Evolutionary conservation across 2,797 vertebrate genomes (phyloP).

Genomic region (Pseudomugil gertrudae): DNA sequence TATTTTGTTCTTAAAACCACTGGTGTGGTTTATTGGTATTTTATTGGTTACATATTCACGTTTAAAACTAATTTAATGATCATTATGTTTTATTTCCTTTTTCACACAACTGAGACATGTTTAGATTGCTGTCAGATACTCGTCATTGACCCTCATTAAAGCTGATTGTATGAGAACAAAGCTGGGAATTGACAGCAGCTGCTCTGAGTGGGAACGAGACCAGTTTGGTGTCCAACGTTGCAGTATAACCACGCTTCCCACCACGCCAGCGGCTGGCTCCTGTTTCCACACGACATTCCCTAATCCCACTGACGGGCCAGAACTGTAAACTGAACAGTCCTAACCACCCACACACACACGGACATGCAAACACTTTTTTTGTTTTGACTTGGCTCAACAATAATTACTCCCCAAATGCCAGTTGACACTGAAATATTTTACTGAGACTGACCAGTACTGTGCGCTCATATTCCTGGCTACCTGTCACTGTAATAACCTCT

Average conservation of each 20-base stretch:
- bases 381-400: slow-evolving; percentile 74
- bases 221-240: slow-evolving; percentile 56
- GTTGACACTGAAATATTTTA: slow-evolving; percentile 71
- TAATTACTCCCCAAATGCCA: slow-evolving; percentile 73
- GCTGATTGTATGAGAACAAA: slow-evolving; percentile 14
- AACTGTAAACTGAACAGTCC: slow-evolving; percentile 76
- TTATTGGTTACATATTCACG: background rate
- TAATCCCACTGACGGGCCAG: slow-evolving; percentile 75
- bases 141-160: slow-evolving; percentile 25
- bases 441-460: slow-evolving; percentile 63
- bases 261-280: slow-evolving; percentile 71
- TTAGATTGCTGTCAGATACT: slow-evolving; percentile 8
- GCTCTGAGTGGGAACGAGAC: slow-evolving; percentile 49
- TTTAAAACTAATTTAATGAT: background rate
- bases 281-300: slow-evolving; percentile 76
- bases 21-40: background rate
- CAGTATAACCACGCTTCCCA: slow-evolving; percentile 63
- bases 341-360: slow-evolving; percentile 54
- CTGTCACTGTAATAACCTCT: slow-evolving; percentile 46
- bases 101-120: background rate
- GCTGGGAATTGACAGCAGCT: slow-evolving; percentile 44
- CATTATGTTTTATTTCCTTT: background rate
- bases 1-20: background rate
- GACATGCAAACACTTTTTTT: slow-evolving; percentile 30
- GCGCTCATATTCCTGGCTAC: slow-evolving; percentile 61